phyloP scores from a whole-genome alignment of 2,888 invertebrate species.

The Nemurella pictetii region DNA sequence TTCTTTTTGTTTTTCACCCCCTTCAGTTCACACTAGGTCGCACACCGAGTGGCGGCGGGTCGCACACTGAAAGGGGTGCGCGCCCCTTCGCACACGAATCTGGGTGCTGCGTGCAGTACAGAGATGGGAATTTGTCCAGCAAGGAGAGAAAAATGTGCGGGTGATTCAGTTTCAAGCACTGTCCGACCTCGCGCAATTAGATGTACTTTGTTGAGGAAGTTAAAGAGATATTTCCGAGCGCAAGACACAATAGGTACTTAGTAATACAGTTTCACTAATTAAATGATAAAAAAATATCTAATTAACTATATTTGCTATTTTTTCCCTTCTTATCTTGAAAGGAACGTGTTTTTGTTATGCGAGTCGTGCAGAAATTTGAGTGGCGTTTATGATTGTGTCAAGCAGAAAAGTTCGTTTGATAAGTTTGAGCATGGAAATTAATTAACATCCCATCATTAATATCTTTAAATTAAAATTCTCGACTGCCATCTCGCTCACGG shows the following conservation, averaged over 20 bases:
- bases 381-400: neutral
- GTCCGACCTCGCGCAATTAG: too few species aligned
- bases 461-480: neutral
- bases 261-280: neutral
- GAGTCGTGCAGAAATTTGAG: neutral
- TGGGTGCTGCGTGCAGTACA: too few species aligned
- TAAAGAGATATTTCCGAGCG: neutral
- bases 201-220: too few species aligned
- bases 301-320: neutral
- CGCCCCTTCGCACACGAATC: neutral
- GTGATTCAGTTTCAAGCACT: too few species aligned
- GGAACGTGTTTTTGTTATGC: neutral
- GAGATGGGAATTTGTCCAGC: too few species aligned
- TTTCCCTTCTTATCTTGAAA: neutral
- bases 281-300: neutral
- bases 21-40: conserved; percentile 20
- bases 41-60: conserved; percentile 1
- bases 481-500: neutral
- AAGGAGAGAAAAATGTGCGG: too few species aligned
- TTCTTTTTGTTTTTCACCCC: conserved; percentile 39
- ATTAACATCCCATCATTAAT: neutral
- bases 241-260: neutral
- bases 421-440: neutral
- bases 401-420: neutral
- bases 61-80: neutral